Percentiles rank a stretch among this genome's conserved stretches.
Conservation (phyloP, 2,113 vertebrate species). For the Antennarius striatus region DNA sequence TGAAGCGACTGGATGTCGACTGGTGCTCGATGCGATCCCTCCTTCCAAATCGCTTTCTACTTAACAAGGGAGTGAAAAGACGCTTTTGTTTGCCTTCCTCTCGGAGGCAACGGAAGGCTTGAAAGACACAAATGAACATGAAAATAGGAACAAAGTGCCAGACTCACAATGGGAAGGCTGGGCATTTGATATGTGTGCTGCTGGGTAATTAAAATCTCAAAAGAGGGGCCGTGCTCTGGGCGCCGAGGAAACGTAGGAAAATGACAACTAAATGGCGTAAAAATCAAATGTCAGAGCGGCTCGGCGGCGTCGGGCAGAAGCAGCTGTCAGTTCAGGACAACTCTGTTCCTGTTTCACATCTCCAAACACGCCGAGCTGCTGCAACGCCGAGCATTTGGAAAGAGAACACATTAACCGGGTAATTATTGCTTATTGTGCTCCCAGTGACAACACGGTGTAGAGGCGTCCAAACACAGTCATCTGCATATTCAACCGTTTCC, state of each 20-base stretch:
- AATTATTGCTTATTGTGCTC: too few relatives aligned
- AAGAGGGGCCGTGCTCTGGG: not conserved
- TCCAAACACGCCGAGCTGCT: not conserved
- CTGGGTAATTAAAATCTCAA: conserved; percentile 21
- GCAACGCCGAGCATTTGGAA: not conserved
- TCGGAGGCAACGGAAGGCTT: conserved; percentile 77
- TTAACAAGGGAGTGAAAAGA: conserved; percentile 73
- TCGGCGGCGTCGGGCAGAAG: not conserved
- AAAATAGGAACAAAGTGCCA: conserved; percentile 55
- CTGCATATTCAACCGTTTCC: not conserved
- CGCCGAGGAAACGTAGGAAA: too few relatives aligned
- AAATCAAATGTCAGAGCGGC: not conserved
- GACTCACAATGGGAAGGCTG: conserved; percentile 40
- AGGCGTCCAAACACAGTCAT: too few relatives aligned
- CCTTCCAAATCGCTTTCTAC: conserved; percentile 35
- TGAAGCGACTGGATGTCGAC: conserved; percentile 15
- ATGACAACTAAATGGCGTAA: not conserved
- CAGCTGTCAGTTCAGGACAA: conserved; percentile 12
- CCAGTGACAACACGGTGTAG: too few relatives aligned
- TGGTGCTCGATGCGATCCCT: conserved; percentile 39
- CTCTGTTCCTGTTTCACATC: conserved; percentile 44
- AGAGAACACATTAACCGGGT: not conserved
- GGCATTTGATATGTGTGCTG: conserved; percentile 38
- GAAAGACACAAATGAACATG: conserved; percentile 69
- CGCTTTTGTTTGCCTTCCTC: conserved; percentile 87